Evolutionary conservation across 2,113 vertebrate genomes (phyloP).

Genomic region (Dromiciops gliroides): DNA sequence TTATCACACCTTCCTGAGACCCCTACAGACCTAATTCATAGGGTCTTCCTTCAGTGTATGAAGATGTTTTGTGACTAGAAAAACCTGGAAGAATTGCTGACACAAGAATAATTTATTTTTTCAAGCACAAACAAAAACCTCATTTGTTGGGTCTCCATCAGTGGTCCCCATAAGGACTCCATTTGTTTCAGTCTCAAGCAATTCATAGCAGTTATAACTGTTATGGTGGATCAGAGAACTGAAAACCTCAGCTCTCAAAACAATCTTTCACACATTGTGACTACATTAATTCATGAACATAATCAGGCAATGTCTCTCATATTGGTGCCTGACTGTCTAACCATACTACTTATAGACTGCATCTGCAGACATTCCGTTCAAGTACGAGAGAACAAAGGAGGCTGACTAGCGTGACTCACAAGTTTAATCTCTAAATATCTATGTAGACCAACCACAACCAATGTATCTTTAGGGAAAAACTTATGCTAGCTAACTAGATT

Average conservation of each 20-base stretch:
- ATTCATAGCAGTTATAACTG: not conserved
- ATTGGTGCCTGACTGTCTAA: constrained; percentile 79
- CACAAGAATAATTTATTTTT: not conserved
- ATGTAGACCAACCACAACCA: not conserved
- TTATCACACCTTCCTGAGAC: not conserved
- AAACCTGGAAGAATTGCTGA: not conserved
- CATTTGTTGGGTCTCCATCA: not conserved
- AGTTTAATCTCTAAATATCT: not conserved
- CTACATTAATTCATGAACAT: constrained; percentile 63
- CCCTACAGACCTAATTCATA: not conserved
- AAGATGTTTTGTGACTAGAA: not conserved
- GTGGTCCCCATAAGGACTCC: not conserved
- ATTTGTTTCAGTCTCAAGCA: not conserved
- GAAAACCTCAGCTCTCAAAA: constrained; percentile 61
- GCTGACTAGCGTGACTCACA: not conserved
- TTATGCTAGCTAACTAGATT: not conserved
- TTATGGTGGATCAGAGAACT: not conserved
- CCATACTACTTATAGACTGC: constrained; percentile 58
- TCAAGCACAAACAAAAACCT: not conserved
- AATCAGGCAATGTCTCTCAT: constrained; percentile 65
- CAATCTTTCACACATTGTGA: constrained; percentile 76
- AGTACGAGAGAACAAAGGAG: constrained; percentile 13
- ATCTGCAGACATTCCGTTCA: constrained; percentile 56
- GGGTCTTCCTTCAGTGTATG: not conserved
- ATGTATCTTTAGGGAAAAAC: not conserved